phyloP scores from a whole-genome alignment of 2,797 vertebrate genomes.

The Aeoliscus strigatus region DNA sequence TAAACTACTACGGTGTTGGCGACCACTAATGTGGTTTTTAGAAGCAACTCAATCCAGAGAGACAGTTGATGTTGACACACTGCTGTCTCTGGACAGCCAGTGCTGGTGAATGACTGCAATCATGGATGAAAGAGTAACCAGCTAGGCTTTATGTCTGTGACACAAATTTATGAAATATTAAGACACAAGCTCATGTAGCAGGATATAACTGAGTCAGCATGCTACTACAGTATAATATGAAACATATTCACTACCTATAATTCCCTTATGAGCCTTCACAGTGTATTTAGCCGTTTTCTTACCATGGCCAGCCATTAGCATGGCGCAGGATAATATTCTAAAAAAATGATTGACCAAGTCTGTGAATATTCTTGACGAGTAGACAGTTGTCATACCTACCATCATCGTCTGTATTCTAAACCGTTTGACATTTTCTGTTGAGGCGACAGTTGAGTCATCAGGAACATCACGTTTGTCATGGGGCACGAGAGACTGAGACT shows the following conservation, averaged over 20 bases:
- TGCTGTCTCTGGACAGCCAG: conserved; percentile 34
- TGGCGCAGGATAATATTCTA: conserved; percentile 34
- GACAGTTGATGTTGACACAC: conserved; percentile 30
- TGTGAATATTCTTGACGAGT: conserved; percentile 49
- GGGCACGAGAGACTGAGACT: conserved; percentile 20
- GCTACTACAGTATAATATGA: conserved; percentile 73
- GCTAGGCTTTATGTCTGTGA: conserved; percentile 44
- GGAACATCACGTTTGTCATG: conserved; percentile 30
- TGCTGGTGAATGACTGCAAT: conserved; percentile 36
- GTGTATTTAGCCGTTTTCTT: conserved; percentile 68
- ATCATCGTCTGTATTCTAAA: conserved; percentile 43
- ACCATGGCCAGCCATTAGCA: conserved; percentile 51
- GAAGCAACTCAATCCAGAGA: conserved; percentile 58
- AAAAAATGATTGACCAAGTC: conserved; percentile 47
- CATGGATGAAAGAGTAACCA: conserved; percentile 51
- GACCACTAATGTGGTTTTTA: conserved; percentile 47
- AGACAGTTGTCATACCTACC: conserved; percentile 18
- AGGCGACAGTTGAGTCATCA: conserved; percentile 30
- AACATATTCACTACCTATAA: conserved; percentile 72
- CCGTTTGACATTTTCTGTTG: conserved; percentile 31
- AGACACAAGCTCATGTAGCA: conserved; percentile 73
- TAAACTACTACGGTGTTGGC: conserved; percentile 54
- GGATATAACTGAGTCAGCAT: conserved; percentile 73
- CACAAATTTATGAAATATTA: conserved; percentile 61
- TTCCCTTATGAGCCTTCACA: conserved; percentile 55